Percentiles rank a stretch among this genome's conserved stretches.
Evolutionary conservation across 1,140 invertebrate species (phyloP).

Genomic region (Scylla paramamosain): DNA sequence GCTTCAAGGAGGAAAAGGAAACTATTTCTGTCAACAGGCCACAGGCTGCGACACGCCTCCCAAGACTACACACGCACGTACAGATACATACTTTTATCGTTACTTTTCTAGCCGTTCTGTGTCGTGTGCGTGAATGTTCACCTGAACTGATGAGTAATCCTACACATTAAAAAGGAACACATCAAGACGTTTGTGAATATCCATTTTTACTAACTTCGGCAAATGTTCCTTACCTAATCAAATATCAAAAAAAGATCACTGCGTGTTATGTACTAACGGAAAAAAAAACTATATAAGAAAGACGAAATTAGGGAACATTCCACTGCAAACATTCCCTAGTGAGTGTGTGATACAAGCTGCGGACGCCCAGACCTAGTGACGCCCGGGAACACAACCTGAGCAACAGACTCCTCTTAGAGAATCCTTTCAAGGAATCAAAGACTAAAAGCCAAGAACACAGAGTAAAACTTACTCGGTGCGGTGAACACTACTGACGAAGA

Average conservation of each 20-base stretch:
- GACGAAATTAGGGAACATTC: not conserved
- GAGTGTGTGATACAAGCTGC: not conserved
- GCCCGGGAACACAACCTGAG: not conserved
- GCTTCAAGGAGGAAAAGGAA: not conserved
- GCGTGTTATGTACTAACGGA: not conserved
- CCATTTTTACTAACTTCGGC: not conserved
- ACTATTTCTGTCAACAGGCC: not conserved
- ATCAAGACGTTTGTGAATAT: not conserved
- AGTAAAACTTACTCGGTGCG: not conserved
- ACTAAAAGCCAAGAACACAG: not conserved
- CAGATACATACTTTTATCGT: not conserved
- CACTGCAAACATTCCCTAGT: not conserved
- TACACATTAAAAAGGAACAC: not conserved
- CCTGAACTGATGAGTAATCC: not conserved
- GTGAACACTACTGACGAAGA: not conserved
- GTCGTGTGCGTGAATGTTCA: not conserved
- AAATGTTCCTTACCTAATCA: not conserved
- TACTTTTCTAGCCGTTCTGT: not conserved
- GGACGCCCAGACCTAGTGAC: not conserved
- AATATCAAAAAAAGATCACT: not conserved
- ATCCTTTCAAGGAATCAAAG: not conserved
- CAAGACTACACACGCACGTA: not conserved
- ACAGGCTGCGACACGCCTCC: not conserved
- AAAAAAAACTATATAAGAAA: not conserved
- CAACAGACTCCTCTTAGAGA: not conserved